Evolutionary conservation across 2,797 vertebrate genomes (phyloP), one percentile per base, ranked within the genome.

Genomic region (Mareca strepera): DNA sequence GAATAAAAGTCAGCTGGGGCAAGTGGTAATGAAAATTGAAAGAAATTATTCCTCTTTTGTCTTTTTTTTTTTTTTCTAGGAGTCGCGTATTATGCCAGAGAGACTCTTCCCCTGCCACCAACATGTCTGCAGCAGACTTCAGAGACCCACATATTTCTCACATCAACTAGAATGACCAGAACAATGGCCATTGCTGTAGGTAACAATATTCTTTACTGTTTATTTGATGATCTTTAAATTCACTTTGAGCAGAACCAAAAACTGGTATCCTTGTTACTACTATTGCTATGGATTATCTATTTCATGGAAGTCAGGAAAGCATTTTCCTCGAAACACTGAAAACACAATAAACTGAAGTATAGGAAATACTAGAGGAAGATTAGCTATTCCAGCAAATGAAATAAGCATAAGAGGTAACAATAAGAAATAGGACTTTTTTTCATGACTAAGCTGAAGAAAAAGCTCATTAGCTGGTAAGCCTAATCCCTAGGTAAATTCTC

Each of bases 371-470:
- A 43, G 82, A 8, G 21, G 23, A 82, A 20, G 39, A 77, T 72
- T 48, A 88, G 53, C 25, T 66, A 82, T 48, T 39, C 35, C 68
- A 92, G 43, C 3, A 80, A 64, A 82, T 35, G 29, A 74, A 39
- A 52, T 11, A 82, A 39, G n/a, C 70, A 48, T n/a, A 53, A 72
- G 17, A 79, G 28, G 44, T n/a, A 76, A 88, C 84, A 80, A 69
- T 29, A 53, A 64, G 6, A 75, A 90, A 69, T 9, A 62, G 5
- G 9, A 2, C 0, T 70, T 76, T 67, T 67, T 87, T 44, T 52
- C 60, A 67, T 89, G 79, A 93, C 39, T 87, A 89, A 85, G 82
- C 64, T 86, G 52, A 92, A 85, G 41, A 86, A 93, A 88, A 76
- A 39, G 28, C 60, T 93, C 64, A 28, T 89, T 82, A 85, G 28